Conservation (phyloP, 2,888 invertebrate genomes). For the Morinoia aosen region DNA sequence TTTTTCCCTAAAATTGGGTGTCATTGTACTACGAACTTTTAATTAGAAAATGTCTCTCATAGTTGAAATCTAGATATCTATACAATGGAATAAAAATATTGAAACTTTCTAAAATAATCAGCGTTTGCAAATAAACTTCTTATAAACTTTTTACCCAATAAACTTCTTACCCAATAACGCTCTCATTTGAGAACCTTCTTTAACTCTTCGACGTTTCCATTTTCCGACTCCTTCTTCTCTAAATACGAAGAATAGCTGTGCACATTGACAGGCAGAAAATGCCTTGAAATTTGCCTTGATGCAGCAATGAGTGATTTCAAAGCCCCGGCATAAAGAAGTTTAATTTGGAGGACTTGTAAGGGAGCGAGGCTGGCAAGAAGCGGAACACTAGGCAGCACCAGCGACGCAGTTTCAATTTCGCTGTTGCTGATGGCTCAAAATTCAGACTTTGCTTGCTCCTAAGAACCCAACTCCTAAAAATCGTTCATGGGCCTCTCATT, state of each 20-base stretch:
- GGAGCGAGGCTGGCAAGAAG: neutral
- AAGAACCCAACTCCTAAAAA: neutral
- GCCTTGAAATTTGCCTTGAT: neutral
- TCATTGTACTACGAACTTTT: neutral
- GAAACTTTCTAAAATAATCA: too few relatives aligned
- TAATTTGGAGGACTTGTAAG: neutral
- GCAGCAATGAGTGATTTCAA: neutral
- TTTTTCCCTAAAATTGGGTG: too few relatives aligned
- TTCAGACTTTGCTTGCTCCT: conserved; percentile 20
- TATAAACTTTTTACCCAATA: too few relatives aligned
- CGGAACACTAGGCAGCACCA: neutral
- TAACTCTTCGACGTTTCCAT: neutral
- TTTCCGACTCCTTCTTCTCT: neutral
- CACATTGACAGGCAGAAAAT: neutral
- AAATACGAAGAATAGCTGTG: neutral
- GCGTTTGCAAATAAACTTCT: neutral
- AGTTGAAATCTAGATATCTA: neutral
- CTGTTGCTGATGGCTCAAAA: neutral
- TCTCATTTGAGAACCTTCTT: neutral
- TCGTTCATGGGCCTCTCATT: conserved; percentile 46
- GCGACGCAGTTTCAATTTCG: conserved; percentile 29
- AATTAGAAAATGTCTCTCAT: neutral
- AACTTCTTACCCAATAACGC: neutral
- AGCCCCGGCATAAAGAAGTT: neutral
- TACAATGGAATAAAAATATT: neutral